These are phyloP conservation scores for Patiria miniata DNA, from an alignment of 35 echinoderm and acorn worm species.

Conservation along the genomic window DNA sequence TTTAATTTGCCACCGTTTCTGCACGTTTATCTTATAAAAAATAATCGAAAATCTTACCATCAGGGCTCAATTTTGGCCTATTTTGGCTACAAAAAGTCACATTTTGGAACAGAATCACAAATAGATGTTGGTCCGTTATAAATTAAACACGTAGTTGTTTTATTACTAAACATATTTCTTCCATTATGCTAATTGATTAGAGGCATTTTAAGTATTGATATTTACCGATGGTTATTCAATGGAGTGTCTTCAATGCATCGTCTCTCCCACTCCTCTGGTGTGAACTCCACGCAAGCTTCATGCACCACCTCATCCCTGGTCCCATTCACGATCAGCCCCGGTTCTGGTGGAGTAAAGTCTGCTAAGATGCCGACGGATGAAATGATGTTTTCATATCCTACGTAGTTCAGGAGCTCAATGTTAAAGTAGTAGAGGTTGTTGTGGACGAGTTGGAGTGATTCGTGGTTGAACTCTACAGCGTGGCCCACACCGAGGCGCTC, in stretches of 20 bases:
- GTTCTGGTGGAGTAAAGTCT: constrained; percentile 49
- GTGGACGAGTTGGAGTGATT: constrained; percentile 16
- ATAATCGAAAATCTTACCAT: no score
- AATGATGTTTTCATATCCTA: constrained; percentile 37
- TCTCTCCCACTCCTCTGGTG: constrained; percentile 41
- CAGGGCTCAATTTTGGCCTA: no score
- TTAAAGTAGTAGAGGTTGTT: constrained; percentile 63
- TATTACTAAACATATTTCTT: no score
- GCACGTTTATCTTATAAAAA: no score
- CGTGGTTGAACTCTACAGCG: constrained; percentile 49
- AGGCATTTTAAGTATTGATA: no score
- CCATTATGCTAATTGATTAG: no score
- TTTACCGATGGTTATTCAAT: constrained; percentile 49
- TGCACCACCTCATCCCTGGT: not conserved
- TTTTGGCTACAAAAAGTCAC: no score
- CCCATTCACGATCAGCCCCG: constrained; percentile 32
- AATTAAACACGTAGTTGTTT: no score
- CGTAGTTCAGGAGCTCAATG: constrained; percentile 36
- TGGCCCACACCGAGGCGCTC: constrained; percentile 57
- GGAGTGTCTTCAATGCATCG: constrained; percentile 54
- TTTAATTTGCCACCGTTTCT: no score
- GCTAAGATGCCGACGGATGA: constrained; percentile 32
- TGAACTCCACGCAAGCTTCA: constrained; percentile 32
- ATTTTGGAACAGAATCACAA: no score
- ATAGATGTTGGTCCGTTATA: no score